Evolutionary conservation across 2,888 invertebrate genomes (phyloP).

Genomic region (Marasmarcha lunaedactyla): DNA sequence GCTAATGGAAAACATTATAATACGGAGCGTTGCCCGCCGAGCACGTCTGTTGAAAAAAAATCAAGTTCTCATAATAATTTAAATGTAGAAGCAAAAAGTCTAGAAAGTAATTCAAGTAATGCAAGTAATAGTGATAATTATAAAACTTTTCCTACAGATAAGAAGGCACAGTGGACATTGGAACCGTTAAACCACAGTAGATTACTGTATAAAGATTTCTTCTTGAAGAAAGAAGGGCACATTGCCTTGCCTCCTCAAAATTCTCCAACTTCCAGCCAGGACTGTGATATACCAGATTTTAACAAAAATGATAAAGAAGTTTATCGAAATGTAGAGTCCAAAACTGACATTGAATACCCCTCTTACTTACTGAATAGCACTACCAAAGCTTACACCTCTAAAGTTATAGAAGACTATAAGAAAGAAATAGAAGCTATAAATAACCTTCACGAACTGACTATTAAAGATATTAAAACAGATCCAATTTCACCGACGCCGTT

Average conservation of each 20-base stretch:
- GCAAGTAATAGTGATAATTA: conserved; percentile 35
- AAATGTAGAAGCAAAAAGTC: conserved; percentile 43
- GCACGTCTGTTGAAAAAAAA: conserved; percentile 31
- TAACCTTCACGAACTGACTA: conserved; percentile 52
- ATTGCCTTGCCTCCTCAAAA: conserved; percentile 47
- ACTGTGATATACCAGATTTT: conserved; percentile 18
- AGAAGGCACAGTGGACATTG: conserved; percentile 28
- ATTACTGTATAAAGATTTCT: conserved; percentile 59
- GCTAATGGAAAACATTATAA: conserved; percentile 41
- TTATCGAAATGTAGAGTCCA: conserved; percentile 22
- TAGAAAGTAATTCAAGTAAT: conserved; percentile 36
- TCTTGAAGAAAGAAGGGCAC: conserved; percentile 51
- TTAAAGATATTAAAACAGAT: conserved; percentile 61
- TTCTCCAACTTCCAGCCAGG: conserved; percentile 29
- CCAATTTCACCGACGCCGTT: conserved; percentile 49
- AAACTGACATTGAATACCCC: conserved; percentile 42
- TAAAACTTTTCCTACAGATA: conserved; percentile 29
- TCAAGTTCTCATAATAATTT: conserved; percentile 28
- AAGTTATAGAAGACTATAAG: conserved; percentile 65
- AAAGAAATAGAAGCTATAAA: conserved; percentile 62
- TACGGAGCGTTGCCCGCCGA: conserved; percentile 42
- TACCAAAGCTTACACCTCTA: conserved; percentile 61
- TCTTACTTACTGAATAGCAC: conserved; percentile 52
- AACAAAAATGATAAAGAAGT: conserved; percentile 20
- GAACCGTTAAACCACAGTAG: conserved; percentile 56